Evolutionary conservation across 2,113 vertebrate species (phyloP).

Genomic region (Paracyprichromis sp.): DNA sequence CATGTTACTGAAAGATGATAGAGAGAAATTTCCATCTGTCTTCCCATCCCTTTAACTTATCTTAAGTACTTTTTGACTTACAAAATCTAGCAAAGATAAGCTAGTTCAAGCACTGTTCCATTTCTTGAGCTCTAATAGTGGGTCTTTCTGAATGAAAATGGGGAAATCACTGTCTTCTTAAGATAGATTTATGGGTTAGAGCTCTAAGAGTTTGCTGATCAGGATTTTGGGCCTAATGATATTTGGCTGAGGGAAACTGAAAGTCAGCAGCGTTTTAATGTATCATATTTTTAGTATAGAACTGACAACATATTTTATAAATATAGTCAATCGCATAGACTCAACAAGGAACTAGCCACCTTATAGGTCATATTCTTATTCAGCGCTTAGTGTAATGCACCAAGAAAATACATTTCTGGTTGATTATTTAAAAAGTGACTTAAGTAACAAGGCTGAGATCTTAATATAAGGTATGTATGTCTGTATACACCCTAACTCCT

Average conservation of each 20-base stretch:
- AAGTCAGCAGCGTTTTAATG: background rate
- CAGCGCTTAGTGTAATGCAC: background rate
- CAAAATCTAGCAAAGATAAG: too few relatives aligned
- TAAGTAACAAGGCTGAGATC: background rate
- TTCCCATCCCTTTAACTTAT: too few relatives aligned
- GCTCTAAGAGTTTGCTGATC: background rate
- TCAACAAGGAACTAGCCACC: background rate
- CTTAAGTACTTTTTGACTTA: too few relatives aligned
- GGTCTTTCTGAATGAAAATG: background rate
- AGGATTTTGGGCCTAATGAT: background rate
- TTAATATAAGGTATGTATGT: background rate
- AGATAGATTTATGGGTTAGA: constrained; percentile 9
- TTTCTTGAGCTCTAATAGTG: too few relatives aligned
- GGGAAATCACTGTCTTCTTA: background rate
- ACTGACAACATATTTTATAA: background rate
- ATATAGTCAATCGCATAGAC: background rate
- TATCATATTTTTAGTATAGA: background rate
- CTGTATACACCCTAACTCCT: background rate
- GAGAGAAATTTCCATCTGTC: too few relatives aligned
- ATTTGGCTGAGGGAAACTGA: background rate
- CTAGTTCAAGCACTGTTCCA: too few relatives aligned
- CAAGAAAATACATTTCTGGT: background rate
- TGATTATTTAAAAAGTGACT: background rate
- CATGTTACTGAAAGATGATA: too few relatives aligned
- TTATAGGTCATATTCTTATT: background rate